phyloP scores from a whole-genome alignment of 2,113 vertebrate genomes.

The Aegypius monachus region DNA sequence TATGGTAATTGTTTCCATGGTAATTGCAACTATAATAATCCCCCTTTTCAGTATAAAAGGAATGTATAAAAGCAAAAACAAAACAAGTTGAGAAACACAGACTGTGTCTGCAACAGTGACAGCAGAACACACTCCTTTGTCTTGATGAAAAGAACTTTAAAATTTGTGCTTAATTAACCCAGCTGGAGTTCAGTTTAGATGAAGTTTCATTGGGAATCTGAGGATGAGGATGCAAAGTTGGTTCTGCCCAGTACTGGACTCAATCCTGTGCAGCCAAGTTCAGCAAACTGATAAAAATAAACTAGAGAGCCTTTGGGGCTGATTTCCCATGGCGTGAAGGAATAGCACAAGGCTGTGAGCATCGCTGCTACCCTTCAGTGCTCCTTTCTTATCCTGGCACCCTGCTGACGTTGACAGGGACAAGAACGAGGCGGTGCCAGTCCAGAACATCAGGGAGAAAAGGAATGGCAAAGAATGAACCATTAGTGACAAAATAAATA shows the following conservation, averaged over 20 bases:
- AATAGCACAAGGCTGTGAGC: not conserved
- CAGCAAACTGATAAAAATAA: not conserved
- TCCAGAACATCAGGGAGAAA: not conserved
- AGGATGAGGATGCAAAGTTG: not conserved
- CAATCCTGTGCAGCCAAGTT: fast-evolving
- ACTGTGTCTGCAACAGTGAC: not conserved
- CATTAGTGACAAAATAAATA: not conserved
- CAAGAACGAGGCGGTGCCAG: fast-evolving
- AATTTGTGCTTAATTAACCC: not conserved
- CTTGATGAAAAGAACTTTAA: not conserved
- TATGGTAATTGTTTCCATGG: constrained; percentile 75
- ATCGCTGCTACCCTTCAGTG: not conserved
- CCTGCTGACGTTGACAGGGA: fast-evolving
- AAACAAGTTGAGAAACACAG: not conserved
- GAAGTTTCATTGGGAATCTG: not conserved
- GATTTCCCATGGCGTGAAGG: not conserved
- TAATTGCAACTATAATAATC: constrained; percentile 62
- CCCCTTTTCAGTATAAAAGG: not conserved
- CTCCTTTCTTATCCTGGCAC: not conserved
- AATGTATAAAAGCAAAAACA: not conserved
- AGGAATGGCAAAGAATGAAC: fast-evolving
- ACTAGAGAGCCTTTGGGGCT: not conserved
- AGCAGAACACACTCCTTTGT: not conserved
- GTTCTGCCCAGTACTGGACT: not conserved
- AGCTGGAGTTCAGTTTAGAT: not conserved